Evolutionary conservation across 2,888 invertebrate genomes (phyloP).

Genomic region (Pheosia gnoma): DNA sequence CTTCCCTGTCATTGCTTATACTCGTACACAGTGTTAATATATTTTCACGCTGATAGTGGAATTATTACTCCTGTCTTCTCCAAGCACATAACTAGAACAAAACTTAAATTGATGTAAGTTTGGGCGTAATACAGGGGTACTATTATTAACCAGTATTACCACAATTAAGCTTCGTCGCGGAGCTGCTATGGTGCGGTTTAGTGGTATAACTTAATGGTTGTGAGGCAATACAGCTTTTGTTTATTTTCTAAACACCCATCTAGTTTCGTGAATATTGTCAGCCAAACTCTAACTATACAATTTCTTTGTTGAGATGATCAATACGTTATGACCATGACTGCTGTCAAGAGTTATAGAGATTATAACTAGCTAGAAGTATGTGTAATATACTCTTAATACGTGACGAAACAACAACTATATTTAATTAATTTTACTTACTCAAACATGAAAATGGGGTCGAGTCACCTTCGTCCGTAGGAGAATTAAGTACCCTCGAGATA

Average conservation of each 20-base stretch:
- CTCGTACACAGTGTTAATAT: background rate
- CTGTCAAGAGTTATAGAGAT: too few species aligned
- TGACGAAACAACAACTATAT: background rate
- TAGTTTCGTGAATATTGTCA: too few species aligned
- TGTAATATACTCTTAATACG: background rate
- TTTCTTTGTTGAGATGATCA: too few species aligned
- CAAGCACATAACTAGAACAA: conserved; percentile 2
- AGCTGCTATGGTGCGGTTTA: conserved; percentile 1
- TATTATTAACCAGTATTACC: conserved; percentile 8
- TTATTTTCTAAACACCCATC: too few species aligned
- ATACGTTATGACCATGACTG: too few species aligned
- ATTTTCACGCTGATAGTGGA: background rate
- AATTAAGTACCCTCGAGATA: too few species aligned
- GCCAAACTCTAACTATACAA: too few species aligned
- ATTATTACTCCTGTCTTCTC: background rate
- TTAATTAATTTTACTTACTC: background rate
- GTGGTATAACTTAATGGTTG: background rate
- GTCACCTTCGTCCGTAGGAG: too few species aligned
- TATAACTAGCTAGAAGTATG: too few species aligned
- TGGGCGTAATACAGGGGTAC: background rate
- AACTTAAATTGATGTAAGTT: conserved; percentile 2
- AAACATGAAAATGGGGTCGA: background rate
- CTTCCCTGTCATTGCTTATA: too few species aligned
- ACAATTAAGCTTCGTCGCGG: conserved; percentile 8
- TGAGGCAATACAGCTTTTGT: too few species aligned